A percentile compares a stretch with the other conserved stretches of the same genome.
Evolutionary conservation across 2,113 vertebrate species (phyloP).

Genomic region (Takifugu flavidus): DNA sequence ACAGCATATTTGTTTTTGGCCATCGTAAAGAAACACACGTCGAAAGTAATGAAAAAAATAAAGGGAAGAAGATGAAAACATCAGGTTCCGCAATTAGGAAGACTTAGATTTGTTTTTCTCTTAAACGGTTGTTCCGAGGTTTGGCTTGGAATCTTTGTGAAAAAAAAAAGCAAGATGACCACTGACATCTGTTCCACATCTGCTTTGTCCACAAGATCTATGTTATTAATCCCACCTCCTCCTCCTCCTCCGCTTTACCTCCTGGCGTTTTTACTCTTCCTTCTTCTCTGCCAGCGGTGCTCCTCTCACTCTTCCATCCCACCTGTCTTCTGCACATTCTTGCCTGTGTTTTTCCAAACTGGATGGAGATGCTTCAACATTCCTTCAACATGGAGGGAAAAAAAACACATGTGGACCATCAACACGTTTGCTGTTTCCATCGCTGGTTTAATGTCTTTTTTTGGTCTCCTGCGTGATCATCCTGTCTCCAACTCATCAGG

Average conservation of each 20-base stretch:
- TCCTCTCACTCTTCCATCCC: not conserved
- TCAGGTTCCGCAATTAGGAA: too few species aligned
- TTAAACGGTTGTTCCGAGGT: not conserved
- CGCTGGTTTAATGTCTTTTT: slow-evolving; percentile 7
- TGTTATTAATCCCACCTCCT: slow-evolving; percentile 16
- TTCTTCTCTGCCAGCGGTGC: not conserved
- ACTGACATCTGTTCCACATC: slow-evolving; percentile 25
- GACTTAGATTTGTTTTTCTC: too few species aligned
- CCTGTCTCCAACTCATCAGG: slow-evolving; percentile 65
- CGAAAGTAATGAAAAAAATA: not conserved
- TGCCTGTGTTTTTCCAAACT: too few species aligned
- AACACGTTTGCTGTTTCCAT: not conserved
- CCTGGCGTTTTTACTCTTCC: not conserved
- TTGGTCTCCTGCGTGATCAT: not conserved
- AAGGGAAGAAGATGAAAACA: too few species aligned
- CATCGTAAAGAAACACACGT: not conserved
- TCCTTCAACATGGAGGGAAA: not conserved
- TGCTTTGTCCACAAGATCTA: slow-evolving; percentile 27
- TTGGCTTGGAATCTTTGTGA: not conserved
- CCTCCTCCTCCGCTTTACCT: slow-evolving; percentile 4
- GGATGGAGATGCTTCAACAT: not conserved
- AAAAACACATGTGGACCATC: not conserved
- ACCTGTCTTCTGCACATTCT: not conserved
- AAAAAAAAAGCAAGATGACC: not conserved
- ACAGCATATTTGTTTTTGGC: too few species aligned